Evolutionary conservation across 2,888 invertebrate species (phyloP), one percentile per base, ranked within the genome.

Genomic region (Orgyia antiqua): DNA sequence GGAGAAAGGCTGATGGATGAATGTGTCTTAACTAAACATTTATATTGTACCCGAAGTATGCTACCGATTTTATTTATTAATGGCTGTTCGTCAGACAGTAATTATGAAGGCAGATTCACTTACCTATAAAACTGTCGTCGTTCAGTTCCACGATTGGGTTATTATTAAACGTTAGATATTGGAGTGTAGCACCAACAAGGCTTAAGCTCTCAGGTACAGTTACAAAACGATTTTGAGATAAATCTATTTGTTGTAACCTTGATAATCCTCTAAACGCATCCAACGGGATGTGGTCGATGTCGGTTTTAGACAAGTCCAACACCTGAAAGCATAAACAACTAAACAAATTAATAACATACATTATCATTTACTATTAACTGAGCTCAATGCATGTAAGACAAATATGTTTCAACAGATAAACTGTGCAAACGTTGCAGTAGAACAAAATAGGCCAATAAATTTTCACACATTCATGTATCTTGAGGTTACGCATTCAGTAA

Each of bases 111-210:
- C n/a, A 7, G 9, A 20, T n/a, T 9, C 9, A 29, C 31, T 73
- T 70, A 89, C 90, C 89, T 36, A 88, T 58, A 45, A 92, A 91
- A 39, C 89, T 89, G 45, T 87, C 80, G 42, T 89, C 88, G 24
- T 80, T 86, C 2, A 92, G 69, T 44, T 88, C 87, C 10, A 82
- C 63, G 24, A 92, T 86, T 0, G 87, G 86, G 66, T 92, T 92
- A 36, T 87, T 78, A 42, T 90, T 90, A 49, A 92, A 74, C 19
- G 88, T 88, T 10, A 92, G 74, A 32, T 80, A 84, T 53, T 88
- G 74, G 36, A 92, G 68, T 3, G 87, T 86, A 27, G 65, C 66
- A n/a, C 89, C 88, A 13, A 91, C 64, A 30, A 86, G 55, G 27
- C 73, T 80, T 24, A 92, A 59, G 46, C 87, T 86, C 29, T 83